phyloP scores from a whole-genome alignment of 2,888 invertebrate species.

The Boloria euphrosyne region DNA sequence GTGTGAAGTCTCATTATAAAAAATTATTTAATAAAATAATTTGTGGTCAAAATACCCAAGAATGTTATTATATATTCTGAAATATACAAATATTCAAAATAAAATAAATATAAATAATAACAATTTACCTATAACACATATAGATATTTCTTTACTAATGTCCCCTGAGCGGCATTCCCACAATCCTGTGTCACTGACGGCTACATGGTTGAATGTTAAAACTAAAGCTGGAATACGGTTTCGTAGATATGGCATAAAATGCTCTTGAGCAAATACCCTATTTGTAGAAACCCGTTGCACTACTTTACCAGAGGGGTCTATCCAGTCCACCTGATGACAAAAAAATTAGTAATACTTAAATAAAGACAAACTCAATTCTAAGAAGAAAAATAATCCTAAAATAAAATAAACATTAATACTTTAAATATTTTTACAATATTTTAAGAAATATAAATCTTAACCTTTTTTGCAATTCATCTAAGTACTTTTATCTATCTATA shows the following conservation, averaged over 20 bases:
- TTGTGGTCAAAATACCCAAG: too few species aligned
- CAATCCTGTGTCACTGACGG: slow-evolving; percentile 58
- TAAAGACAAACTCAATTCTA: background rate
- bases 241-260: slow-evolving; percentile 48
- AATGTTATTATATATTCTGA: too few species aligned
- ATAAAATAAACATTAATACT: too few species aligned
- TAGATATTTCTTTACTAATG: slow-evolving; percentile 45
- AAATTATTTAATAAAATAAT: too few species aligned
- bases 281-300: slow-evolving; percentile 51
- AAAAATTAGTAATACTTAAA: background rate
- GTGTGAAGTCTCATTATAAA: too few species aligned
- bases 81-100: too few species aligned
- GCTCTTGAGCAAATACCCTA: slow-evolving; percentile 60
- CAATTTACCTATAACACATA: slow-evolving; percentile 65
- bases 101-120: background rate
- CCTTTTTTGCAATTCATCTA: too few species aligned
- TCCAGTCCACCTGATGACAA: slow-evolving; percentile 62
- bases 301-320: slow-evolving; percentile 53
- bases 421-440: too few species aligned
- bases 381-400: background rate
- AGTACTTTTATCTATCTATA: too few species aligned
- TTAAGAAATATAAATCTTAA: too few species aligned
- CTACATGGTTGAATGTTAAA: slow-evolving; percentile 52
- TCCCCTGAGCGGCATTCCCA: slow-evolving; percentile 63
- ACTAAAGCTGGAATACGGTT: slow-evolving; percentile 51